Conservation (phyloP, 2,113 vertebrate species). For the Cephalopholis sonnerati region DNA sequence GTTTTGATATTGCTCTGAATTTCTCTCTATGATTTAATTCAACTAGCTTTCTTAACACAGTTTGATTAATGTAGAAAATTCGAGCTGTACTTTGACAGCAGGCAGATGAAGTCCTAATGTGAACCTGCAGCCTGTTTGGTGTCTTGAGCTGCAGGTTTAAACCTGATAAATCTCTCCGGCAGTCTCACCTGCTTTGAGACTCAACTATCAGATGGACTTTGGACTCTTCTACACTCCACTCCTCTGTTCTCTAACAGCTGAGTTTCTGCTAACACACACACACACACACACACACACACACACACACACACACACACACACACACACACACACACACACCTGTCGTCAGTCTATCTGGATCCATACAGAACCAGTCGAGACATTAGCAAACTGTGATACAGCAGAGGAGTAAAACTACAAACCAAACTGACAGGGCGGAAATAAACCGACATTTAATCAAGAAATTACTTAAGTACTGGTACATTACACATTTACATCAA, state of each 20-base stretch:
- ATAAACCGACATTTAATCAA: too few species aligned
- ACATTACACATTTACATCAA: too few species aligned
- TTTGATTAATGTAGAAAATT: too few species aligned
- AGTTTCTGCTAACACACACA: not conserved
- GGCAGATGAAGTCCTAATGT: not conserved
- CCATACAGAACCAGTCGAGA: not conserved
- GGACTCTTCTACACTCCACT: not conserved
- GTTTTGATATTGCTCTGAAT: too few species aligned
- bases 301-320: conserved; percentile 8
- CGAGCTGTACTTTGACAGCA: not conserved
- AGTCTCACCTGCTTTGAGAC: conserved; percentile 8
- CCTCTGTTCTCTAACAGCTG: conserved; percentile 9
- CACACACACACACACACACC: conserved; percentile 2
- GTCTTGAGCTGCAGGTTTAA: not conserved
- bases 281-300: not conserved
- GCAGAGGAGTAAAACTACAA: not conserved
- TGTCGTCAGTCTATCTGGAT: not conserved
- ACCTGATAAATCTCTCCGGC: not conserved
- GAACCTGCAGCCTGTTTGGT: too few species aligned
- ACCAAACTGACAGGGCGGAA: not conserved
- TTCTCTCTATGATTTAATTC: too few species aligned
- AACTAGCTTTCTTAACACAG: too few species aligned
- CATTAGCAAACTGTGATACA: too few species aligned
- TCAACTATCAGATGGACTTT: conserved; percentile 19
- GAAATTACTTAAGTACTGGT: too few species aligned